These are phyloP conservation scores for Willisornis vidua DNA, from an alignment of 2,113 vertebrate species.

Conservation along the genomic window DNA sequence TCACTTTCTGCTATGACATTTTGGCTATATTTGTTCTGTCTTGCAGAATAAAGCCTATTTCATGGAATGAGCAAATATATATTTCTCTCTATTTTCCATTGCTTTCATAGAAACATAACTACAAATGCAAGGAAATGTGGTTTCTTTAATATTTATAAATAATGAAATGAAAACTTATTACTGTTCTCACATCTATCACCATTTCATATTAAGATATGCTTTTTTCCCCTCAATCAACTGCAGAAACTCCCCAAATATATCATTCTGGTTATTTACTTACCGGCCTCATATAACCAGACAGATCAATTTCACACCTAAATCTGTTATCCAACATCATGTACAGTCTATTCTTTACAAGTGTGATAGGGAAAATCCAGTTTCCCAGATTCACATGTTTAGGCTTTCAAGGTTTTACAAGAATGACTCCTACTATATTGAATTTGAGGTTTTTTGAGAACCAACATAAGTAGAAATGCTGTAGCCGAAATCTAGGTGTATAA, in stretches of 20 bases:
- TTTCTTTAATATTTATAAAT: not conserved
- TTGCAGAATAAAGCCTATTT: not conserved
- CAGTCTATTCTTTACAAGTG: not conserved
- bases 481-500: not conserved
- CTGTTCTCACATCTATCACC: not conserved
- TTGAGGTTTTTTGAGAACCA: not conserved
- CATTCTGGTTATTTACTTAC: not conserved
- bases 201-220: not conserved
- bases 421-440: not conserved
- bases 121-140: not conserved
- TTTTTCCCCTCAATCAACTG: not conserved
- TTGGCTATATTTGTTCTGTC: not conserved
- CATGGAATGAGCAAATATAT: not conserved
- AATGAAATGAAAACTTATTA: not conserved
- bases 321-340: not conserved
- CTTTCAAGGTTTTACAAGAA: not conserved
- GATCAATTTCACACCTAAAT: constrained; percentile 16
- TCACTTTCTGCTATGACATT: not conserved
- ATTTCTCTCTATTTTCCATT: not conserved
- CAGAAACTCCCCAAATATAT: not conserved
- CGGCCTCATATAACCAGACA: not conserved
- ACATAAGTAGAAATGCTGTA: not conserved
- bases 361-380: not conserved
- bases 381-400: not conserved
- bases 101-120: not conserved